Conservation (phyloP, 2,113 vertebrate species). For the Phylloscopus trochiloides region DNA sequence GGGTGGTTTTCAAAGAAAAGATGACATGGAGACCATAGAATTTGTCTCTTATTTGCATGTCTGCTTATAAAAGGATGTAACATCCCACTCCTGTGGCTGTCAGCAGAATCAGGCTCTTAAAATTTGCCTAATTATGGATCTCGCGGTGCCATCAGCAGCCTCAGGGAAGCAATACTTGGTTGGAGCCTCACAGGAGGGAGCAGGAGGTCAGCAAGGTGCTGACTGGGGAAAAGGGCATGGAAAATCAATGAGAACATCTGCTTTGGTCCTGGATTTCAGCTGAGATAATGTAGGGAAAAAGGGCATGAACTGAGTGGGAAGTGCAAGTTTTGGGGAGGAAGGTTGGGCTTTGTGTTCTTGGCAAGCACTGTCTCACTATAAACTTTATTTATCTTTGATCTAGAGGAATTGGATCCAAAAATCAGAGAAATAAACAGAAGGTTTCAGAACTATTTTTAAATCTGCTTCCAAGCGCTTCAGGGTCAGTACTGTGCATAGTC, state of each 20-base stretch:
- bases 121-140: neutral
- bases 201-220: neutral
- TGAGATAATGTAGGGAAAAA: neutral
- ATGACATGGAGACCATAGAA: neutral
- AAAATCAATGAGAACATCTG: neutral
- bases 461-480: neutral
- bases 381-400: conserved; percentile 15
- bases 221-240: neutral
- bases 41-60: neutral
- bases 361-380: neutral
- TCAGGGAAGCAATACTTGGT: neutral
- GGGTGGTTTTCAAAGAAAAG: neutral
- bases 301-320: neutral
- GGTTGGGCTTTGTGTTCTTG: neutral
- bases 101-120: neutral
- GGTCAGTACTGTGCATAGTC: neutral
- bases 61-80: neutral
- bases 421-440: neutral
- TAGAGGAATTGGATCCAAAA: neutral
- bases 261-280: neutral
- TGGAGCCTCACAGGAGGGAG: neutral
- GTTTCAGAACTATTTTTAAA: neutral
- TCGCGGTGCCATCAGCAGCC: neutral
- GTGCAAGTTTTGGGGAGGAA: neutral
- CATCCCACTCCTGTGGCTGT: neutral